Evolutionary conservation across 1,140 invertebrate genomes (phyloP).

Genomic region (Zaprionus capensis): DNA sequence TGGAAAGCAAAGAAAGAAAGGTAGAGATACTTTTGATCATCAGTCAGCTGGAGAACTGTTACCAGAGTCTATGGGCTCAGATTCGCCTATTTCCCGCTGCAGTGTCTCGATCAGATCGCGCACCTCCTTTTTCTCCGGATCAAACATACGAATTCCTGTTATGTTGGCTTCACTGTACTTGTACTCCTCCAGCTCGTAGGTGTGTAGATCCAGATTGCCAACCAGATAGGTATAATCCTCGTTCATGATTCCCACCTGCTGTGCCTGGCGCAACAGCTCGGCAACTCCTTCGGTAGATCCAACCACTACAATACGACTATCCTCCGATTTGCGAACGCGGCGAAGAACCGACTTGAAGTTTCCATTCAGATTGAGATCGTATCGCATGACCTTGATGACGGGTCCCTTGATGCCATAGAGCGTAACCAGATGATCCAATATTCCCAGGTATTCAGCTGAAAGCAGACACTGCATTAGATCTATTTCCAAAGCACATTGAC

Average conservation of each 20-base stretch:
- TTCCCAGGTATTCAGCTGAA: constrained; percentile 86
- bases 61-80: constrained; percentile 54
- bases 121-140: constrained; percentile 85
- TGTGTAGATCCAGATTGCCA: constrained; percentile 92
- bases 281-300: constrained; percentile 88
- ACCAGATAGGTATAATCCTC: constrained; percentile 91
- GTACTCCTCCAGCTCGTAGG: constrained; percentile 91
- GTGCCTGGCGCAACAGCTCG: constrained; percentile 88
- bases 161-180: constrained; percentile 94
- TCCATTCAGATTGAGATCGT: constrained; percentile 84
- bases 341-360: constrained; percentile 85
- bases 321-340: constrained; percentile 86
- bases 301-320: constrained; percentile 91
- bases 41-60: background rate
- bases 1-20: background rate
- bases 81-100: constrained; percentile 64
- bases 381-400: constrained; percentile 86
- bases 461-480: background rate
- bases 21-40: background rate
- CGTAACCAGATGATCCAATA: constrained; percentile 90
- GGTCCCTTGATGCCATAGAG: constrained; percentile 86
- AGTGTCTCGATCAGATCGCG: constrained; percentile 60
- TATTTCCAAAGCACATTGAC: background rate
- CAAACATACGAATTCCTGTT: constrained; percentile 90
- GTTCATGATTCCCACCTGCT: constrained; percentile 94